These are phyloP conservation scores for Rhadinocentrus ornatus DNA, from an alignment of 2,797 vertebrate genomes.

Conservation along the genomic window DNA sequence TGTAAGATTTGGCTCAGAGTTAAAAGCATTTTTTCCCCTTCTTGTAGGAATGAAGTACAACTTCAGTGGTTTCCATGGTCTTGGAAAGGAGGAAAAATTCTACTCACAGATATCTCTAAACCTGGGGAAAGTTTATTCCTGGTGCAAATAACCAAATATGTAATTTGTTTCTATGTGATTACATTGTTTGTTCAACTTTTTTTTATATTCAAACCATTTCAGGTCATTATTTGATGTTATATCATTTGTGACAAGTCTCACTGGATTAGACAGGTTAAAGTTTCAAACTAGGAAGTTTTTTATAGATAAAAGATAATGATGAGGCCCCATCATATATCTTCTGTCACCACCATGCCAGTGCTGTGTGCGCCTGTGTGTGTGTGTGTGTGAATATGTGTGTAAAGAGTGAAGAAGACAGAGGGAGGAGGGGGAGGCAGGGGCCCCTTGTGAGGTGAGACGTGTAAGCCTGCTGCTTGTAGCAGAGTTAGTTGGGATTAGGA, in stretches of 20 bases:
- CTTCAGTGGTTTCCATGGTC: neutral
- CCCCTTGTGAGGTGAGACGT: constrained; percentile 62
- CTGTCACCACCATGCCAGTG: neutral
- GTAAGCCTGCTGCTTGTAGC: constrained; percentile 75
- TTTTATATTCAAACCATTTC: neutral
- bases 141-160: neutral
- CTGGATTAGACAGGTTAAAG: neutral
- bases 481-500: constrained; percentile 82
- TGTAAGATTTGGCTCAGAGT: neutral
- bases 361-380: constrained; percentile 6
- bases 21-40: neutral
- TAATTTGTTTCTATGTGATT: neutral
- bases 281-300: too few relatives aligned
- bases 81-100: neutral
- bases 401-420: constrained; percentile 63
- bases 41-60: neutral
- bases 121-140: neutral
- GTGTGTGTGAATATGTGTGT: constrained; percentile 30
- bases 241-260: neutral
- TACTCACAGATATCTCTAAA: neutral
- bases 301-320: neutral
- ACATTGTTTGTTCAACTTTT: neutral
- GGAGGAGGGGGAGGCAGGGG: constrained; percentile 16
- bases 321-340: neutral
- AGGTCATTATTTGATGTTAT: neutral